These are phyloP conservation scores for Nephotettix cincticeps DNA, from an alignment of 1,140 invertebrate species.

Conservation along the genomic window DNA sequence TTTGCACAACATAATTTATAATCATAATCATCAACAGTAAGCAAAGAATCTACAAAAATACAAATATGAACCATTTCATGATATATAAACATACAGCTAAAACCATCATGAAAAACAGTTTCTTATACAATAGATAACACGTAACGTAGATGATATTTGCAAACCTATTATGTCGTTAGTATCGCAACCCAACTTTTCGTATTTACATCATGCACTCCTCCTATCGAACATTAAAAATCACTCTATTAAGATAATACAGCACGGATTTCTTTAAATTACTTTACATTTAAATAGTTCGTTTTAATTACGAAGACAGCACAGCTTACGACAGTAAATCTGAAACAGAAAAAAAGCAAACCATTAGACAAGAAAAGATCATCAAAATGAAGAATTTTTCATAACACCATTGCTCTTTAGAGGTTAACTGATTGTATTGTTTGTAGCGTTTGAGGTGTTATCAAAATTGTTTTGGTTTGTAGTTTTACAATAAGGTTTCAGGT, in stretches of 20 bases:
- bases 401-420: too few relatives aligned
- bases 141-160: constrained; percentile 8
- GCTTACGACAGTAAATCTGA: constrained; percentile 37
- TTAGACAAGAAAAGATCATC: too few relatives aligned
- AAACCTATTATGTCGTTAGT: not conserved
- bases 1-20: not conserved
- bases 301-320: not conserved
- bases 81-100: constrained; percentile 16
- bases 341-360: constrained; percentile 28
- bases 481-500: too few relatives aligned
- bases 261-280: constrained; percentile 1
- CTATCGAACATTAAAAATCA: not conserved
- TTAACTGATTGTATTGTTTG: too few relatives aligned
- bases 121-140: constrained; percentile 22
- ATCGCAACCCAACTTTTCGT: constrained; percentile 12
- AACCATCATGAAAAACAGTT: constrained; percentile 8
- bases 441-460: too few relatives aligned
- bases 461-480: too few relatives aligned
- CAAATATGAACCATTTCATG: constrained; percentile 14
- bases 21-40: constrained; percentile 1
- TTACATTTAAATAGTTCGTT: constrained; percentile 8
- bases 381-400: too few relatives aligned
- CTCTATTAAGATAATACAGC: constrained; percentile 14
- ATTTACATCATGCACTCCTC: not conserved
- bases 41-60: constrained; percentile 21